These are phyloP conservation scores for Limnothrissa miodon DNA, from an alignment of 2,113 vertebrate species.

Conservation along the genomic window DNA sequence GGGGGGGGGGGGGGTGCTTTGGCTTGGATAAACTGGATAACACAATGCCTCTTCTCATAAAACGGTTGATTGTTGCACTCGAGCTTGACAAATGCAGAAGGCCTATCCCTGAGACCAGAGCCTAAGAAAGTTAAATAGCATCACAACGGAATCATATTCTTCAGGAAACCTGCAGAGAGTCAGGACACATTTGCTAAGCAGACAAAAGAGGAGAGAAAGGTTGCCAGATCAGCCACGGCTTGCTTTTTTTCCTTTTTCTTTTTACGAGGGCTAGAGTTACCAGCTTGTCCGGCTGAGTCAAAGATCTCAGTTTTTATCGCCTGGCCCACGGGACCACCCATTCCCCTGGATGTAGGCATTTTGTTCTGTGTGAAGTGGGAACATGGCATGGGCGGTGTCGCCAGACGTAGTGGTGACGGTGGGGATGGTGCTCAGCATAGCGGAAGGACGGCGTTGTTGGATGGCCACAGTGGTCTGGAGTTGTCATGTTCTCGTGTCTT, in stretches of 20 bases:
- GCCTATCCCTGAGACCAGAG: neutral
- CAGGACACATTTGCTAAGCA: neutral
- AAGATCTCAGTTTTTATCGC: neutral
- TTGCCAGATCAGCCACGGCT: neutral
- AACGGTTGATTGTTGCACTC: neutral
- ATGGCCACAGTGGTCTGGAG: constrained; percentile 12
- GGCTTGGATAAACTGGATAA: neutral
- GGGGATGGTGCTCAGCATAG: neutral
- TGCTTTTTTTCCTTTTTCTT: constrained; percentile 5
- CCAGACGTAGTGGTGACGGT: neutral
- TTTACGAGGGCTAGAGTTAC: constrained; percentile 17
- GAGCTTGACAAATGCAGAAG: neutral
- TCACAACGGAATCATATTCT: neutral
- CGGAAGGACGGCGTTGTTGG: constrained; percentile 4
- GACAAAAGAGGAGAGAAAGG: neutral
- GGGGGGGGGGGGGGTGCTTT: neutral
- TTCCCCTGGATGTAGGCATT: neutral
- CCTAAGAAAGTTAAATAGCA: neutral
- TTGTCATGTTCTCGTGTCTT: constrained; percentile 18
- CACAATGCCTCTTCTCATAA: neutral
- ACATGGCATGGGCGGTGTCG: constrained; percentile 1
- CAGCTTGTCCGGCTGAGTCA: neutral
- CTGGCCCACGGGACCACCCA: neutral
- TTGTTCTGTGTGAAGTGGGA: neutral
- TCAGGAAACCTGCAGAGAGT: neutral